A percentile compares a stretch with the other conserved stretches of the same genome.
phyloP scores from a whole-genome alignment of 2,888 invertebrate genomes.

The Plebejus melissa region DNA sequence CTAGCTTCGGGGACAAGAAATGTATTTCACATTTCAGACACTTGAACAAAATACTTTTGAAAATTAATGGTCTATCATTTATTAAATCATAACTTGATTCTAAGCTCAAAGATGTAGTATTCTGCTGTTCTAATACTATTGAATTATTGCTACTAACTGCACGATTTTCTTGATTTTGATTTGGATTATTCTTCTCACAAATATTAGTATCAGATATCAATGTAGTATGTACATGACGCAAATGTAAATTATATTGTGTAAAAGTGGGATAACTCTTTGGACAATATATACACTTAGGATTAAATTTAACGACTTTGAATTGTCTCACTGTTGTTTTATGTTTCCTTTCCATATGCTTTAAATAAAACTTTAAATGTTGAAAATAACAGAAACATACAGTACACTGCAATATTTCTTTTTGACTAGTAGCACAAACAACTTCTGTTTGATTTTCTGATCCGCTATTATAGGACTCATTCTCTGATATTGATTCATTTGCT shows the following conservation, averaged over 20 bases:
- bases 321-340: slow-evolving; percentile 32
- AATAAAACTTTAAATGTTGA: slow-evolving; percentile 30
- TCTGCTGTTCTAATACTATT: background rate
- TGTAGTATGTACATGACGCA: slow-evolving; percentile 37
- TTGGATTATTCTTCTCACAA: background rate
- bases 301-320: slow-evolving; percentile 42
- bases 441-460: background rate
- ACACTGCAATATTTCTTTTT: slow-evolving; percentile 31
- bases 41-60: slow-evolving; percentile 51
- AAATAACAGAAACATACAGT: slow-evolving; percentile 35
- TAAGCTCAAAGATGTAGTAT: slow-evolving; percentile 17
- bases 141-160: background rate
- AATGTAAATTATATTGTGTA: slow-evolving; percentile 41
- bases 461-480: background rate
- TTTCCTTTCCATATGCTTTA: slow-evolving; percentile 31
- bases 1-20: slow-evolving; percentile 51
- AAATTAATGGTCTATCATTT: slow-evolving; percentile 25
- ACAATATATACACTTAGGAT: slow-evolving; percentile 49
- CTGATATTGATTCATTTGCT: background rate
- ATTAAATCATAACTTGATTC: slow-evolving; percentile 22
- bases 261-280: slow-evolving; percentile 36
- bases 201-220: slow-evolving; percentile 19
- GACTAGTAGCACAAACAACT: slow-evolving; percentile 18
- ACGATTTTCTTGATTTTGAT: background rate
- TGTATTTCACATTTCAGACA: slow-evolving; percentile 56